Base-by-base conservation (phyloP, 2,113 vertebrate species). In the Dasyprocta punctata region DNA sequence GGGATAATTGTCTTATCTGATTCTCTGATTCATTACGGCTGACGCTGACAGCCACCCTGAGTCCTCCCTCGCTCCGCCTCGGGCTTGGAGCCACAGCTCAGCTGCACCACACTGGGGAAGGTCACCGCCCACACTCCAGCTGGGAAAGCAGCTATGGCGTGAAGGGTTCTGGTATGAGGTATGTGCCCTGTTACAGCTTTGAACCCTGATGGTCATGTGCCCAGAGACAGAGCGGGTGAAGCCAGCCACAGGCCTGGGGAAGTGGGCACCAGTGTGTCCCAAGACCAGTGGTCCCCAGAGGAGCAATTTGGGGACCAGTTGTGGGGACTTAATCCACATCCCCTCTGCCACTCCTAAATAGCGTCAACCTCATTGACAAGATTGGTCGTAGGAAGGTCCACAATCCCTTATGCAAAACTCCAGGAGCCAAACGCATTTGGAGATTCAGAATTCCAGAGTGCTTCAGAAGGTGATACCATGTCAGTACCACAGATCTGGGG, bases 1-100 rank as follows among this genome's bases (percentile, higher is more conserved):
- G 69, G 77, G 56, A 33, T 58, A 69, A 92, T 52, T 11, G 0
- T 9, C 56, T 82, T 44, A 95, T 97, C 81, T 88, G 89, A 94
- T 58, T 67, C 69, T 67, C 7, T 38, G 77, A 96, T 58, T 96
- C 77, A 73, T 71, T 47, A 28, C 44, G 36, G 9, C 30, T 41
- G 83, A 22, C 78, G 78, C n/a, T 77, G 61, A 81, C 89, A 95
- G 69, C 69, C 36, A 49, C 56, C 38, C n/a, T 36, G 83, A 49
- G 0, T 91, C 8, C 19, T 71, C 28, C 11, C 22, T 1, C 0
- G 6, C 28, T 71, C 44, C 33, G 36, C 81, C 56, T 52, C 33
- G 56, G 63, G 58, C 86, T 75, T 10, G 0, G 75, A 69, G 67
- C 49, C 65, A 14, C 9, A n/a, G 67, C 1, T 36, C 1, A 60